These are phyloP conservation scores for Drosophila chauvacae DNA, from an alignment of 1,140 invertebrate genomes.

Conservation along the genomic window DNA sequence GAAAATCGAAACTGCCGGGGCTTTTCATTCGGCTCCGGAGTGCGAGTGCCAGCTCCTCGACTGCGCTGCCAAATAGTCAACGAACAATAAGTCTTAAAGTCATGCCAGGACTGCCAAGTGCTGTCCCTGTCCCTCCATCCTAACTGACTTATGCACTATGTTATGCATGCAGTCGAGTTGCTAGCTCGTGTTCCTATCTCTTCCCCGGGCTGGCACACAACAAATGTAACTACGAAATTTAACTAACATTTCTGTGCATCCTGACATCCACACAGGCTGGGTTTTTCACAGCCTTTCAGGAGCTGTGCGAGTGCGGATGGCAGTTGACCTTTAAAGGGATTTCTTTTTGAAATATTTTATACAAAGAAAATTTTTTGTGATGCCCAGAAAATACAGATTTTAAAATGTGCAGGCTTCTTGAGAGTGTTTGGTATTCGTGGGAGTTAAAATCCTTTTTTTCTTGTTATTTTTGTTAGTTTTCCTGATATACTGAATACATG, in stretches of 20 bases:
- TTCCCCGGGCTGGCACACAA: constrained; percentile 33
- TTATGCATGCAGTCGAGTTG: constrained; percentile 72
- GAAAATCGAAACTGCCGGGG: constrained; percentile 20
- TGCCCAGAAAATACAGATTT: neutral
- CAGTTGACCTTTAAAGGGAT: constrained; percentile 17
- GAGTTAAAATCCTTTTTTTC: neutral
- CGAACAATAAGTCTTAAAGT: constrained; percentile 66
- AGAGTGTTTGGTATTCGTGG: constrained; percentile 10
- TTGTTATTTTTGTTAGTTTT: neutral
- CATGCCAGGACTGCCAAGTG: constrained; percentile 50
- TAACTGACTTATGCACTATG: constrained; percentile 77
- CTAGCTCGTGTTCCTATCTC: constrained; percentile 41
- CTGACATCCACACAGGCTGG: constrained; percentile 50
- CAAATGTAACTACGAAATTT: constrained; percentile 67
- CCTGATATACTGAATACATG: neutral
- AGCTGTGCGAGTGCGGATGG: neutral
- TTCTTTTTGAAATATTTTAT: neutral
- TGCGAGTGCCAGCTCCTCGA: constrained; percentile 10
- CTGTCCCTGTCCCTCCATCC: neutral
- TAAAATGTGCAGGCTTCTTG: neutral
- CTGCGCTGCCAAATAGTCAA: constrained; percentile 41
- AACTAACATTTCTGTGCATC: constrained; percentile 59
- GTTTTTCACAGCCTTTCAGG: constrained; percentile 41
- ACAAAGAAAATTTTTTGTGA: constrained; percentile 8
- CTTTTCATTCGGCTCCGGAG: constrained; percentile 36